These are phyloP conservation scores for Holcopasites calliopsidis DNA, from an alignment of 1,140 invertebrate genomes.

Conservation along the genomic window DNA sequence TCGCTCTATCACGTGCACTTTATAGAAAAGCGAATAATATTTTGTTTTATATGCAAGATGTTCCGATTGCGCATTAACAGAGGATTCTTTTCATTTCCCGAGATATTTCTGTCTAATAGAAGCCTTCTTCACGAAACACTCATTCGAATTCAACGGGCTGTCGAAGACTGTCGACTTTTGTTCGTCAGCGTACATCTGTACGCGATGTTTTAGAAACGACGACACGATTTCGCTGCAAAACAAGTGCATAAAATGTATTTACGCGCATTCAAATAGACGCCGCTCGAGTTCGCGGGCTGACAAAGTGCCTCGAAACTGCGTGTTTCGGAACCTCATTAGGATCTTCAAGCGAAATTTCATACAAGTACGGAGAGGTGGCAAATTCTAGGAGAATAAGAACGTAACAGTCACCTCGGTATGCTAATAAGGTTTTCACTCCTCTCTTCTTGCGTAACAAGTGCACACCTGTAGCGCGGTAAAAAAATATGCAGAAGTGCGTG, in stretches of 20 bases:
- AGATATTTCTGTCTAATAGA: no score
- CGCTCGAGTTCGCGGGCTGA: neutral
- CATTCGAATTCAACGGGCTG: neutral
- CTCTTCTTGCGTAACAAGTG: neutral
- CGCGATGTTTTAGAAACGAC: neutral
- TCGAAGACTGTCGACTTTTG: constrained; percentile 20
- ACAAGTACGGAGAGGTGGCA: neutral
- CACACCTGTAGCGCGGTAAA: neutral
- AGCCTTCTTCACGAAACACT: no score
- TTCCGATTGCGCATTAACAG: neutral
- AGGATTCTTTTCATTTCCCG: no score
- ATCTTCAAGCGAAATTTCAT: neutral
- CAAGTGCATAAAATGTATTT: constrained; percentile 10
- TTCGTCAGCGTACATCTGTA: constrained; percentile 19
- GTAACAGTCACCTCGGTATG: no score
- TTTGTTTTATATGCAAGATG: no score
- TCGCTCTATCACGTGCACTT: neutral
- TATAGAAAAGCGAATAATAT: neutral
- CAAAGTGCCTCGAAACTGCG: neutral
- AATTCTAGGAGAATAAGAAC: neutral
- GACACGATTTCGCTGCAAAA: constrained; percentile 18
- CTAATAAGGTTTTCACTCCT: neutral
- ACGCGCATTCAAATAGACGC: neutral
- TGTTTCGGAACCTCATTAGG: neutral
- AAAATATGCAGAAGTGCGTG: no score